These are phyloP conservation scores for Lepidothrix coronata DNA, from an alignment of 2,113 vertebrate species.

Conservation along the genomic window DNA sequence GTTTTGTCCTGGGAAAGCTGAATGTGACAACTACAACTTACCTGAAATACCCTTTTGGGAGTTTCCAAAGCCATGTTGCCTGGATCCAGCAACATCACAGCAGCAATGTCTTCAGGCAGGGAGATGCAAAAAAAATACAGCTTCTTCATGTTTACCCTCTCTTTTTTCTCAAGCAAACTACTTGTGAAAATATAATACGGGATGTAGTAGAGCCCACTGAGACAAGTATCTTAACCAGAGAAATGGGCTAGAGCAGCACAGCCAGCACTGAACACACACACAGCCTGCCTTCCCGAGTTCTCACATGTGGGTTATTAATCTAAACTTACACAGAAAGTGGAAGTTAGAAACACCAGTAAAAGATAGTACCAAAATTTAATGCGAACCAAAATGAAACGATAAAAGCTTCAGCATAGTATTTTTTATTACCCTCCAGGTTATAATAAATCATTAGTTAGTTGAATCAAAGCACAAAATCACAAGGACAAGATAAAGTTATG, in stretches of 20 bases:
- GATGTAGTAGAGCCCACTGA: neutral
- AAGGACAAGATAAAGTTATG: constrained; percentile 32
- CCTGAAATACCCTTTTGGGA: neutral
- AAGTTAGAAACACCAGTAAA: constrained; percentile 23
- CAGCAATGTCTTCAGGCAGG: neutral
- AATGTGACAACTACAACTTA: neutral
- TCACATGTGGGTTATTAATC: neutral
- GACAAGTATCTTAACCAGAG: neutral
- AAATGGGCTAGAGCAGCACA: neutral
- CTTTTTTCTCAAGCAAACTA: neutral
- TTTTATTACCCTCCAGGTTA: constrained; percentile 36
- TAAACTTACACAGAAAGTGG: neutral
- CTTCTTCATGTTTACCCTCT: neutral
- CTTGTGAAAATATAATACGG: neutral
- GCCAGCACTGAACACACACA: too few relatives aligned
- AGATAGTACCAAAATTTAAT: constrained; percentile 38
- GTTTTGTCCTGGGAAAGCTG: neutral
- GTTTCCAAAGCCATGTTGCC: rapidly evolving
- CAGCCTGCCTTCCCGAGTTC: neutral
- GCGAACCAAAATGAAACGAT: constrained; percentile 40
- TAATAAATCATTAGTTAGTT: constrained; percentile 39
- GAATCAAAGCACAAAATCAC: constrained; percentile 46
- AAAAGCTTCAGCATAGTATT: constrained; percentile 11
- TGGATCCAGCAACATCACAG: neutral
- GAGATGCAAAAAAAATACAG: neutral